phyloP scores from a whole-genome alignment of 2,888 invertebrate genomes.

The Drosophila lutescens region DNA sequence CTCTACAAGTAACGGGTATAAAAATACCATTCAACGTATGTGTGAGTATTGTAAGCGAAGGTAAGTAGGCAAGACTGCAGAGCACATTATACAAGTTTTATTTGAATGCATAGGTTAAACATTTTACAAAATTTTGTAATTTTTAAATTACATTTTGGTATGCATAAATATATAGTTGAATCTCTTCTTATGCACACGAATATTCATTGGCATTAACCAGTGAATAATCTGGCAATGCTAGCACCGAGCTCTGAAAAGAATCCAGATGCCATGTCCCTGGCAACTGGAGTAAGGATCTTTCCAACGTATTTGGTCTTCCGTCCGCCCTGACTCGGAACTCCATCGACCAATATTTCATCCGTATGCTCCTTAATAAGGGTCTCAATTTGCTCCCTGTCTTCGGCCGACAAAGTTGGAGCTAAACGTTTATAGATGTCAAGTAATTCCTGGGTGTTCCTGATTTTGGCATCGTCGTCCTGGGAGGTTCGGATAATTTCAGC shows the following conservation, averaged over 20 bases:
- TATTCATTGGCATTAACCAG: not conserved
- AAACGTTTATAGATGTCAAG: not conserved
- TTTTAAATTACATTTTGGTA: not conserved
- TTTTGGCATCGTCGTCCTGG: not conserved
- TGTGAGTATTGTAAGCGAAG: too few species aligned
- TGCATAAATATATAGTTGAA: too few species aligned
- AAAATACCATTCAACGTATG: too few species aligned
- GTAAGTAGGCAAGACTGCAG: too few species aligned
- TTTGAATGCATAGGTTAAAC: not conserved
- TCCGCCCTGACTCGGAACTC: slow-evolving; percentile 10
- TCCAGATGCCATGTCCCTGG: not conserved
- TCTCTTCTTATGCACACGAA: too few species aligned
- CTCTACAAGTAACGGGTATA: too few species aligned
- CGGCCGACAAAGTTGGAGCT: not conserved
- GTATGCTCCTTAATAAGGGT: not conserved
- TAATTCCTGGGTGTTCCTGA: slow-evolving; percentile 1
- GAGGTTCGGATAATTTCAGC: not conserved
- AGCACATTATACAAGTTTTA: not conserved
- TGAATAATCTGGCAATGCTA: not conserved
- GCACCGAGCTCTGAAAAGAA: not conserved
- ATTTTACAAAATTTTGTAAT: not conserved
- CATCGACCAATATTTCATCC: not conserved
- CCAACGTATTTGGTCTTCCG: not conserved
- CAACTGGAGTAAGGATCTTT: not conserved
- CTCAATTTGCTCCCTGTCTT: not conserved